phyloP scores from a whole-genome alignment of 2,113 vertebrate species.

The Xiphophorus hellerii region DNA sequence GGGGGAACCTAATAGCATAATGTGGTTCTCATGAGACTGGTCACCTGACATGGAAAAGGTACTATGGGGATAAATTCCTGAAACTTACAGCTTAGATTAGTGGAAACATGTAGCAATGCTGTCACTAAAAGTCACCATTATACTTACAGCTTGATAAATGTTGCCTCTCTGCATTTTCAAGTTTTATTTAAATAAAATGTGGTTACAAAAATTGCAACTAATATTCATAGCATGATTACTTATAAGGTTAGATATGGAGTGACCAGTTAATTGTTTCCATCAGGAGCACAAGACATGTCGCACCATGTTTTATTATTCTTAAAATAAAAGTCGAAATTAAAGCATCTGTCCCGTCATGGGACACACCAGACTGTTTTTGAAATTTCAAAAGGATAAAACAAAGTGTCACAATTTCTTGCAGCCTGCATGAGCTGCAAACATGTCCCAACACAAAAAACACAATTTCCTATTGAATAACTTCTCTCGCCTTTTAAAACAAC shows the following conservation, averaged over 20 bases:
- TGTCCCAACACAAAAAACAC: not conserved
- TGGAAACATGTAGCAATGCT: not conserved
- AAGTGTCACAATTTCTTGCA: not conserved
- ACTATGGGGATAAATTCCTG: constrained; percentile 4
- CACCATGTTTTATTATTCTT: no score
- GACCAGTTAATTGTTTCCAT: no score
- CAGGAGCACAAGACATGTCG: no score
- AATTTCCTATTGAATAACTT: not conserved
- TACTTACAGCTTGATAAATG: no score
- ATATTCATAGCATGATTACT: no score
- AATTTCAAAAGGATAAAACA: not conserved
- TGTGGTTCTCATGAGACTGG: constrained; percentile 45
- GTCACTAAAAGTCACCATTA: no score
- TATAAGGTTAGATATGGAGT: no score
- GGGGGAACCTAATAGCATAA: constrained; percentile 29
- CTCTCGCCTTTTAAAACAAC: no score
- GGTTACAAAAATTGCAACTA: no score
- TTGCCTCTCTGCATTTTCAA: no score
- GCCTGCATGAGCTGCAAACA: not conserved
- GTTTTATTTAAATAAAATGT: no score
- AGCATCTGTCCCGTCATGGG: not conserved
- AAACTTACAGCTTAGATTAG: not conserved
- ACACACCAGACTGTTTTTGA: not conserved
- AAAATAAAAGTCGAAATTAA: no score
- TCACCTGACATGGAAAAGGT: constrained; percentile 40